Base-by-base conservation (phyloP, 2,113 vertebrate genomes). In the Muscicapa adusta region DNA sequence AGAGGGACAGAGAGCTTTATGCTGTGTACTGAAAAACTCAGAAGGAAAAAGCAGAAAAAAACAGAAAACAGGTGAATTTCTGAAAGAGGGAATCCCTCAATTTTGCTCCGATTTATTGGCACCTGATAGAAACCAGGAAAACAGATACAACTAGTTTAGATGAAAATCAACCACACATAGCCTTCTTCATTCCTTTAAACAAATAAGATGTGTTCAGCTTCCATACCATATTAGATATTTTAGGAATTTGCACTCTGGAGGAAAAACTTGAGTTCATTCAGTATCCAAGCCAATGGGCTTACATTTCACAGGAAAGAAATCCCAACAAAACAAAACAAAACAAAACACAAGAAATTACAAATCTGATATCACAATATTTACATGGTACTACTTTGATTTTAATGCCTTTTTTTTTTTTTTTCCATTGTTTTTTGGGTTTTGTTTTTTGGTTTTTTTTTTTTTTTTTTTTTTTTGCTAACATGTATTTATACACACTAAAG, bases 401-500 rank as follows among this genome's bases (percentile, higher is more conserved):
- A 3, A 48, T 60, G 26, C 29, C 43, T 85, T 97, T 95, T 92
- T 73, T 65, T 45, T 85, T 97, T 95, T 92, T 73, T 65, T 96
- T 93, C 93, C 92, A 50, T 85, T 85, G 57, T 65, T 12, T 17
- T 23, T 51, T n/a, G n/a, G n/a, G n/a, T n/a, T n/a, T 71, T 40
- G 8, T 47, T 22, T 22, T 22, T 22, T 10, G 8, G 25, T 26
- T 26, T 48, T 48, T 47, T 47, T 4, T 22, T 12, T 25, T 48
- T 48, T 48, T 68, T 36, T 14, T 12, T 7, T 38, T 95, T 91
- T 63, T 90, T 43, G 73, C 95, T 96, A 96, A 70, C 94, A 96
- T 94, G 93, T 93, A 96, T 97, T 96, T 97, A 89, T 96, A 93
- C 94, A 92, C 53, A 84, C 66, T 85, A 83, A 96, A 96, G 88